phyloP scores from a whole-genome alignment of 2,888 invertebrate genomes.

The Eristalis arbustorum region DNA sequence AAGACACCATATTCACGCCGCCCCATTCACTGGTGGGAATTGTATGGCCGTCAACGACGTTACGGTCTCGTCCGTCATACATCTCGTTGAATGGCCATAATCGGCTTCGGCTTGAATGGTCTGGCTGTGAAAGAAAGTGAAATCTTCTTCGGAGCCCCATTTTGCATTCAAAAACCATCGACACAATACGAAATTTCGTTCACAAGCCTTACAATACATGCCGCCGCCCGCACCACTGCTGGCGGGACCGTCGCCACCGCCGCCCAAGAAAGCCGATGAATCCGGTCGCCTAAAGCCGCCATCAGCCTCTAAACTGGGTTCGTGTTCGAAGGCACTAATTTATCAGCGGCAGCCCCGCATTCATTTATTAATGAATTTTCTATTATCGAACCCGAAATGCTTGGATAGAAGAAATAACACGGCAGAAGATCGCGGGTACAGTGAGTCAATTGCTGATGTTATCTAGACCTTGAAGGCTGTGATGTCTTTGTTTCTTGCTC shows the following conservation, averaged over 20 bases:
- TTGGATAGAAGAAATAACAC: not conserved
- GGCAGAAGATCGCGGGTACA: slow-evolving; percentile 9
- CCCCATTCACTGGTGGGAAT: not conserved
- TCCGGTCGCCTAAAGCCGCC: not conserved
- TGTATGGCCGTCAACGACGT: not conserved
- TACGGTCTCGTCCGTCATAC: not conserved
- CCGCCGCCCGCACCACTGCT: not conserved
- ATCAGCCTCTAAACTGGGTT: slow-evolving; percentile 7
- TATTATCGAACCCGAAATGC: slow-evolving; percentile 4
- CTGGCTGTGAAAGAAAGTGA: slow-evolving; percentile 43
- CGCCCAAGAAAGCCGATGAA: not conserved
- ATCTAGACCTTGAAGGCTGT: not conserved
- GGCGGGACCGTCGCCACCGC: not conserved
- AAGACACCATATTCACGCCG: not conserved
- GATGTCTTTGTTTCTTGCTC: not conserved
- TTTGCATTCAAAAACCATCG: slow-evolving; percentile 34
- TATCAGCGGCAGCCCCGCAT: not conserved
- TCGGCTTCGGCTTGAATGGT: slow-evolving; percentile 5
- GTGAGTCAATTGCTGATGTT: slow-evolving; percentile 24
- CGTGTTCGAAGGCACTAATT: not conserved
- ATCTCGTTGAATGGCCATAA: slow-evolving; percentile 21
- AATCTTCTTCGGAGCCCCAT: slow-evolving; percentile 11
- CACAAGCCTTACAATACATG: not conserved
- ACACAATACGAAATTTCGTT: slow-evolving; percentile 10
- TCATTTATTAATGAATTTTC: slow-evolving; percentile 27